Base-by-base conservation (phyloP, 2,888 invertebrate genomes). In the Sisyra terminalis region DNA sequence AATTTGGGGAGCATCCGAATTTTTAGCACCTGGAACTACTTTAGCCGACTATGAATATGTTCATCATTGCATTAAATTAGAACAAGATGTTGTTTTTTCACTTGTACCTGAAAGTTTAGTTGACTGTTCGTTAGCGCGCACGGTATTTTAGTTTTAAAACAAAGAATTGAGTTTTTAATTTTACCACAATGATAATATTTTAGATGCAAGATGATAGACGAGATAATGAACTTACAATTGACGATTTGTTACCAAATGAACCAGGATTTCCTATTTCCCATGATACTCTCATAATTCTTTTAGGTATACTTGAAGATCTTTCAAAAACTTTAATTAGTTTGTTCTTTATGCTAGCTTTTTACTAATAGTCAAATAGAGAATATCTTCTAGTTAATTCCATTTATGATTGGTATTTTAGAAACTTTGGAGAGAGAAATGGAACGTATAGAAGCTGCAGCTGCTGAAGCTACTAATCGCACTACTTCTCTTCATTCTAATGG, bases 1-100 rank as follows among this genome's bases (percentile, higher is more conserved):
- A 73, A 86, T 90, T 41, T 79, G 80, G 71, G 92, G 93, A 13
- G 73, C 86, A 45, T 77, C 84, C 42, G 94, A 94, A 63, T 96
- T 92, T 66, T 63, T 96, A 29, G 78, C 82, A 1, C 78, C 85
- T 10, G 82, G 86, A 42, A 85, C 87, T 29, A 73, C 75, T 9
- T 70, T 96, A 29, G 80, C 83, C 46, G 89, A 92, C 58, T 87
- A 93, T 59, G 89, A 90, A 59, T 93, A 93, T 58, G 82, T 94
- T 43, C 89, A 94, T 53, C 81, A 83, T 53, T 93, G 94, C 59
- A 81, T 93, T 45, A 92, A 94, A 55, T 63, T 93, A 54, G 93
- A 94, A 58, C 78, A 82, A 56, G 93, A 93, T 61, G 84, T 92
- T 2, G 67, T 73, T 30, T 59, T 86, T 46, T 76, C 72, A 40